These are phyloP conservation scores for Drosophila limbata DNA, from an alignment of 2,888 invertebrate species.

Conservation along the genomic window DNA sequence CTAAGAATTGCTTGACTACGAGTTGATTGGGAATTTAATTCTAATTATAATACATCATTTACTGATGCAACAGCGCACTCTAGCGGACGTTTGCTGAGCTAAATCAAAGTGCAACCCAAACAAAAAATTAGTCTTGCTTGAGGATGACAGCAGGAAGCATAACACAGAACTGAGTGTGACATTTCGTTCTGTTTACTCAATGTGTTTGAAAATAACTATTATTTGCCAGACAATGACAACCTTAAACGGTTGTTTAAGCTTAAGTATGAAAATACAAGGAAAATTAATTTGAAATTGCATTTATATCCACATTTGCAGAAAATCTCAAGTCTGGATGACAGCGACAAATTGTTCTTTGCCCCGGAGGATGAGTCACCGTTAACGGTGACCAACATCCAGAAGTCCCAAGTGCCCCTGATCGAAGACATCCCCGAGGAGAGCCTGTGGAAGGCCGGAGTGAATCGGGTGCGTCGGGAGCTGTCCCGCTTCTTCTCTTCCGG, in stretches of 20 bases:
- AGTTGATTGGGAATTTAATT: background rate
- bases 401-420: slow-evolving; percentile 38
- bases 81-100: background rate
- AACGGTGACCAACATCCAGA: slow-evolving; percentile 13
- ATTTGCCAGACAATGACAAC: too few relatives aligned
- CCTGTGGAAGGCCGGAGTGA: slow-evolving; percentile 69
- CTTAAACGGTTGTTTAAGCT: too few relatives aligned
- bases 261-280: background rate
- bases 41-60: background rate
- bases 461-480: slow-evolving; percentile 82
- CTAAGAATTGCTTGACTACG: too few relatives aligned
- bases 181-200: too few relatives aligned
- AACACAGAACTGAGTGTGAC: too few relatives aligned
- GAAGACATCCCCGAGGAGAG: slow-evolving; percentile 56
- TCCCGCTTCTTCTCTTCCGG: slow-evolving; percentile 71
- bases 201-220: too few relatives aligned
- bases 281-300: background rate
- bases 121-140: background rate
- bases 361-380: slow-evolving; percentile 74
- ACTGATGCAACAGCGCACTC: background rate
- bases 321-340: slow-evolving; percentile 59
- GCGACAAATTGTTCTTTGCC: slow-evolving; percentile 69
- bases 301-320: slow-evolving; percentile 49
- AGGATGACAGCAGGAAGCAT: background rate
- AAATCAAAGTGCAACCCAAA: background rate